These are phyloP conservation scores for Halictus quadricinctus DNA, from an alignment of 2,888 invertebrate species.

Conservation along the genomic window DNA sequence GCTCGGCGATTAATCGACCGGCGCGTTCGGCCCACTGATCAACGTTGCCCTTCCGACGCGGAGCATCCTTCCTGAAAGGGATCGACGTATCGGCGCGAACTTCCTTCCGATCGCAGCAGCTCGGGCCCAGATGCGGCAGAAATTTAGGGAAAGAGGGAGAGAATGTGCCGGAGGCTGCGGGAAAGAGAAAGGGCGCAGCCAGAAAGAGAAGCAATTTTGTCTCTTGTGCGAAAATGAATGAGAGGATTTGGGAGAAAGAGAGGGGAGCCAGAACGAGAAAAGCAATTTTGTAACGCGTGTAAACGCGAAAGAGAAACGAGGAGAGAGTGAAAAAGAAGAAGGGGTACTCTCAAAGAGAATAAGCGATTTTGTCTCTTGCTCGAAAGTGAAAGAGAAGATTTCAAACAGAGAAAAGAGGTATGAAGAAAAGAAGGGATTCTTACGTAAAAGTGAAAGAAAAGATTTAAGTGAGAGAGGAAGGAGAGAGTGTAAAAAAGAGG, in stretches of 20 bases:
- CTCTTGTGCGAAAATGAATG: too few species aligned
- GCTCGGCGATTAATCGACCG: conserved; percentile 46
- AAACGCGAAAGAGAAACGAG: too few species aligned
- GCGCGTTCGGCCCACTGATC: conserved; percentile 23
- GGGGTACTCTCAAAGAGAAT: too few species aligned
- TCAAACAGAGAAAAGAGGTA: neutral
- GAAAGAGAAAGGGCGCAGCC: neutral
- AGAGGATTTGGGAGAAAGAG: too few species aligned
- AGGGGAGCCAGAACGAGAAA: too few species aligned
- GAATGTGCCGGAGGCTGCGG: neutral
- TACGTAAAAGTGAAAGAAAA: neutral
- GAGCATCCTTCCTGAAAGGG: conserved; percentile 56
- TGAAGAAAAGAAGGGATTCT: neutral
- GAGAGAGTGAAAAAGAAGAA: too few species aligned
- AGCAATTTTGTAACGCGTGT: too few species aligned
- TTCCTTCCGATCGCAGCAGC: conserved; percentile 72
- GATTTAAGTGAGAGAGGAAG: neutral
- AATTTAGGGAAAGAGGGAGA: conserved; percentile 2
- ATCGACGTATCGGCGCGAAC: conserved; percentile 56
- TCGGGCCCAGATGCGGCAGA: conserved; percentile 19
- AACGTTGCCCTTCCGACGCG: conserved; percentile 38
- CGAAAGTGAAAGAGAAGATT: too few species aligned
- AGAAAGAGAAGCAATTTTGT: neutral
- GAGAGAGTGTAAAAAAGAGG: too few species aligned
- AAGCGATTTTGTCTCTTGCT: too few species aligned